These are phyloP conservation scores for Ictalurus punctatus DNA, from an alignment of 2,113 vertebrate genomes.

Conservation along the genomic window DNA sequence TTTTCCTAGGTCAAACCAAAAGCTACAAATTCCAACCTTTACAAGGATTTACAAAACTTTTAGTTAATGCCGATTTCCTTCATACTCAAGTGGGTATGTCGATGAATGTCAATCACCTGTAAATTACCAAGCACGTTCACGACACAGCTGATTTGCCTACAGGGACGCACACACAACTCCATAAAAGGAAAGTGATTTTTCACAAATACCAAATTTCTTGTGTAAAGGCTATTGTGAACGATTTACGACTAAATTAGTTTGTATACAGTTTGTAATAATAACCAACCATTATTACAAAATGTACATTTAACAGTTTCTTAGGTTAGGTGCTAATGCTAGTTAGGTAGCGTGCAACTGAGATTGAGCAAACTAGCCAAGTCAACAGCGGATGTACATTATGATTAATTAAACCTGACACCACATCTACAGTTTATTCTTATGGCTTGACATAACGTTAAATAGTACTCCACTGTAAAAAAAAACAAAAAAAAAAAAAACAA, in stretches of 20 bases:
- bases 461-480: neutral
- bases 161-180: neutral
- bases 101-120: neutral
- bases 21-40: neutral
- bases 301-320: neutral
- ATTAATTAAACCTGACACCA: neutral
- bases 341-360: neutral
- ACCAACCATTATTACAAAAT: neutral
- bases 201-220: neutral
- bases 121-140: neutral
- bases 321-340: neutral
- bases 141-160: neutral
- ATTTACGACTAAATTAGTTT: too few relatives aligned
- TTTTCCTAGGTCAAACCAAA: neutral
- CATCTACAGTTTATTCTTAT: neutral
- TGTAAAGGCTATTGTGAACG: too few relatives aligned
- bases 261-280: neutral
- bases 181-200: neutral
- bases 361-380: neutral
- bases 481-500: too few relatives aligned
- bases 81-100: neutral
- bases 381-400: neutral
- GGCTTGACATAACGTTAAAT: neutral
- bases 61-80: neutral
- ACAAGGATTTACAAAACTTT: neutral